A percentile compares a stretch with the other conserved stretches of the same genome.
These are phyloP conservation scores for Amblyopsis rosae DNA, from an alignment of 2,113 vertebrate genomes.

Conservation along the genomic window DNA sequence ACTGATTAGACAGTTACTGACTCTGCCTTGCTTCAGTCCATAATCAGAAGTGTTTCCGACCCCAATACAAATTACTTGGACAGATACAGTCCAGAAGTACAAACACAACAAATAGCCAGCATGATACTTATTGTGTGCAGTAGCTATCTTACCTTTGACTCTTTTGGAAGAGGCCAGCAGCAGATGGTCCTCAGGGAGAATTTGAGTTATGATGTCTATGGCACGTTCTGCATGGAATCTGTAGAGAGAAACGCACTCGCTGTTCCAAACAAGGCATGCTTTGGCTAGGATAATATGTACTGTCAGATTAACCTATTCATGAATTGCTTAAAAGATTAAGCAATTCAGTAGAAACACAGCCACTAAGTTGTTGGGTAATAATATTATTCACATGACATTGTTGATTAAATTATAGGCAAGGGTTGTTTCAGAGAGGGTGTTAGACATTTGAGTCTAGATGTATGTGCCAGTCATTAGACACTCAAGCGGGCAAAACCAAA, in stretches of 20 bases:
- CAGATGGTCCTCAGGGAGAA: slow-evolving; percentile 98
- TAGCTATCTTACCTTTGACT: slow-evolving; percentile 88
- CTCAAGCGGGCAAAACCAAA: too few relatives aligned
- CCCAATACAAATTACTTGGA: too few relatives aligned
- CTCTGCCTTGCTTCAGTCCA: too few relatives aligned
- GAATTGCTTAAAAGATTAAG: slow-evolving; percentile 2
- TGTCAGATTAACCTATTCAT: not conserved
- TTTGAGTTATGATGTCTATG: slow-evolving; percentile 99
- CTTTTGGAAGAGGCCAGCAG: slow-evolving; percentile 97
- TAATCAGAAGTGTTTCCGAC: too few relatives aligned
- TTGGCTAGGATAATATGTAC: slow-evolving; percentile 12
- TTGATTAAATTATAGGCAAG: not conserved
- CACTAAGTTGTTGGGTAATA: not conserved
- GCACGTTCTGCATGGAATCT: slow-evolving; percentile 99
- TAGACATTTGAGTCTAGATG: too few relatives aligned
- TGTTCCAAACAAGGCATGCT: slow-evolving; percentile 13
- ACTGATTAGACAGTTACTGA: too few relatives aligned
- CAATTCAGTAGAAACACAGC: slow-evolving; percentile 12
- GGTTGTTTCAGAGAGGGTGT: too few relatives aligned
- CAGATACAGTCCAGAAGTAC: too few relatives aligned
- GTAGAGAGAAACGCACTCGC: slow-evolving; percentile 34
- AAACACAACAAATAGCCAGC: not conserved
- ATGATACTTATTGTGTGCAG: not conserved
- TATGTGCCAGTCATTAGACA: too few relatives aligned
- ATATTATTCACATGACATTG: slow-evolving; percentile 11